Percentiles rank a stretch among this genome's conserved stretches.
phyloP scores from a whole-genome alignment of 2,888 invertebrate species.

The Papilio gigon region DNA sequence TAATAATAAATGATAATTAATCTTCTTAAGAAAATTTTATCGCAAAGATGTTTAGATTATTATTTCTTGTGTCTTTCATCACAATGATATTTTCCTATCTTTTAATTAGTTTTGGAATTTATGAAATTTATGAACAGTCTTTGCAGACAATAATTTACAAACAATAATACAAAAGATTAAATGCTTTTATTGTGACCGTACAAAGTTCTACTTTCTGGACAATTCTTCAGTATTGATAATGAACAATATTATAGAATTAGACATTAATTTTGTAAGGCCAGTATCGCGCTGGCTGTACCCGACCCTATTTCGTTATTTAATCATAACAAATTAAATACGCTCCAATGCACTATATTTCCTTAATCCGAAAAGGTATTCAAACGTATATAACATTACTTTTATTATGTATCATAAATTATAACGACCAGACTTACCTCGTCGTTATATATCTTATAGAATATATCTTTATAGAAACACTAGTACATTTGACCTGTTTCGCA shows the following conservation, averaged over 20 bases:
- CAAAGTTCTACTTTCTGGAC: not conserved
- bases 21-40: constrained; percentile 12
- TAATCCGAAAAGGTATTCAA: constrained; percentile 14
- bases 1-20: constrained; percentile 19
- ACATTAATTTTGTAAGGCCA: not conserved
- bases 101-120: constrained; percentile 11
- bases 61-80: not conserved
- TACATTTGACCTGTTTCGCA: not conserved
- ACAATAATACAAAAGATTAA: not conserved
- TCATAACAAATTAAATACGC: constrained; percentile 25
- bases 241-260: not conserved
- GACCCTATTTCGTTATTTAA: constrained; percentile 29
- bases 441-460: not conserved
- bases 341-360: constrained; percentile 16
- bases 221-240: not conserved
- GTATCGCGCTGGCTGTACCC: not conserved
- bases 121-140: not conserved
- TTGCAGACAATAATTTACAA: not conserved
- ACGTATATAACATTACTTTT: not conserved
- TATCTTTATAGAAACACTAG: not conserved
- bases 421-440: not conserved
- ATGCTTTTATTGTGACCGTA: not conserved
- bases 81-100: constrained; percentile 1
- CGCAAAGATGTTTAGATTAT: not conserved
- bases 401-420: not conserved